Evolutionary conservation across 2,797 vertebrate genomes (phyloP).

Genomic region (Zonotrichia albicollis): DNA sequence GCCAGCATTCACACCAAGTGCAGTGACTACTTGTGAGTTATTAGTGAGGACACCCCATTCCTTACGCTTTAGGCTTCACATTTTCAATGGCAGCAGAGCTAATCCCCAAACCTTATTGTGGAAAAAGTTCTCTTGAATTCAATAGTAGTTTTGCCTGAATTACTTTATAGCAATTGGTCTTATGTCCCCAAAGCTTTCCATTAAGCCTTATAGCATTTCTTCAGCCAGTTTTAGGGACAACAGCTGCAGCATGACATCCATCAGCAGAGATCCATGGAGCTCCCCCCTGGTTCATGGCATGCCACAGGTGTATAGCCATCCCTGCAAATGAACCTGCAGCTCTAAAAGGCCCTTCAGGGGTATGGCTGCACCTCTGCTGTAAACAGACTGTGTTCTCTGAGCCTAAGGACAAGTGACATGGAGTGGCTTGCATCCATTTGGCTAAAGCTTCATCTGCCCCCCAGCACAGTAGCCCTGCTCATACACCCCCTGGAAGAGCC

Average conservation of each 20-base stretch:
- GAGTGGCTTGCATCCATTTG: background rate
- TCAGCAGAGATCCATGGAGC: background rate
- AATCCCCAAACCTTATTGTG: background rate
- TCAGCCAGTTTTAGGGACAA: background rate
- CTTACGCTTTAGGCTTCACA: background rate
- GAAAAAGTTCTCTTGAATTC: background rate
- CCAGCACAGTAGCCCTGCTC: background rate
- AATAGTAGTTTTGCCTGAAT: background rate
- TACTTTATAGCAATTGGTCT: background rate
- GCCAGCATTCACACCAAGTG: background rate
- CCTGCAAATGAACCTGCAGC: background rate
- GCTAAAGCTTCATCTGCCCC: background rate
- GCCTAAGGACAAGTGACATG: background rate
- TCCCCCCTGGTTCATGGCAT: background rate
- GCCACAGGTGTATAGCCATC: fast-evolving
- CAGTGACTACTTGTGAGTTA: background rate
- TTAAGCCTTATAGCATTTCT: background rate
- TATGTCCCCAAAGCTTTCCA: background rate
- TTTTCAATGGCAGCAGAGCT: background rate
- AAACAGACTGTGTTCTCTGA: background rate
- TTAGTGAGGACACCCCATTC: background rate
- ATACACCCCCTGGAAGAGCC: background rate
- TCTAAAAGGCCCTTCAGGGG: background rate
- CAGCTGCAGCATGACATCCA: background rate
- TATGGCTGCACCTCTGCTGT: background rate